phyloP scores from a whole-genome alignment of 64 coral and sea anemone genomes.

The Porites australiensis region DNA sequence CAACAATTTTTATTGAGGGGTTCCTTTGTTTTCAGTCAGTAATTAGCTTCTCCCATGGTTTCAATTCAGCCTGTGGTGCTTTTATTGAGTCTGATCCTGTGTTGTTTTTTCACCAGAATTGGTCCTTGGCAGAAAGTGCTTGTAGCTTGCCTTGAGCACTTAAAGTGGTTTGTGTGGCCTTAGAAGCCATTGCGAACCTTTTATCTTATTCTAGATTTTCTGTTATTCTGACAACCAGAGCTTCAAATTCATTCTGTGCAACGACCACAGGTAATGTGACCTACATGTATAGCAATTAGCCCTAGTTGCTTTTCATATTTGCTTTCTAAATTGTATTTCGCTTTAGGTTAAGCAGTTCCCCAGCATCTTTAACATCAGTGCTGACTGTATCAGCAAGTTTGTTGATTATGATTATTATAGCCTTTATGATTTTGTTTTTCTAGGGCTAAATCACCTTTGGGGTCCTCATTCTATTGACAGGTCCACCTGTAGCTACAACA shows the following conservation, averaged over 20 bases:
- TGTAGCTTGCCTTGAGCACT: conserved; percentile 53
- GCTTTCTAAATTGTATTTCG: neutral
- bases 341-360: conserved; percentile 20
- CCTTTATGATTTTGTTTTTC: conserved; percentile 2
- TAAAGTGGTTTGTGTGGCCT: neutral
- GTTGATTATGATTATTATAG: conserved; percentile 38
- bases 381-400: conserved; percentile 10
- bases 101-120: conserved; percentile 69
- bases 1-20: neutral
- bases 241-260: conserved; percentile 38
- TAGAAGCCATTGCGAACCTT: neutral
- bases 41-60: neutral
- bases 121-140: conserved; percentile 12
- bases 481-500: conserved; percentile 58
- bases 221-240: neutral
- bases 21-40: too few species aligned
- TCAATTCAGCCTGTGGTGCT: conserved; percentile 14
- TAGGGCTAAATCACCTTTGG: neutral
- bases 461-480: conserved; percentile 47
- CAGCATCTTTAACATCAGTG: conserved; percentile 3
- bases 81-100: conserved; percentile 15
- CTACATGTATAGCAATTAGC: conserved; percentile 23
- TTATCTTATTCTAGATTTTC: too few species aligned
- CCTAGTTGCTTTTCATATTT: conserved; percentile 16
- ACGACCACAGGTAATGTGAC: conserved; percentile 13